A percentile compares a stretch with the other conserved stretches of the same genome.
phyloP scores from a whole-genome alignment of 2,797 vertebrate genomes.

The Astyanax mexicanus region DNA sequence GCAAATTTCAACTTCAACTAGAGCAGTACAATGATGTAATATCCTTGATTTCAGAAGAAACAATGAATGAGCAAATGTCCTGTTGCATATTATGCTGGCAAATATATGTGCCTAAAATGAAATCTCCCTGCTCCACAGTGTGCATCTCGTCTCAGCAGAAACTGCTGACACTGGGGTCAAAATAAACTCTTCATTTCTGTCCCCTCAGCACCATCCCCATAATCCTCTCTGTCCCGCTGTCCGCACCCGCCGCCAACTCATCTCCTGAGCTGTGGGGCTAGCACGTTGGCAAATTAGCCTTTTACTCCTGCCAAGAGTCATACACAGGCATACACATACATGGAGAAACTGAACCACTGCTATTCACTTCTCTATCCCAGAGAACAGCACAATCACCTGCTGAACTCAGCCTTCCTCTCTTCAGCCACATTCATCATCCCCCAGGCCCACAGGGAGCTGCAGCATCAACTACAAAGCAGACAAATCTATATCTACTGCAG shows the following conservation, averaged over 20 bases:
- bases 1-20: too few species aligned
- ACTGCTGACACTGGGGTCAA: conserved; percentile 46
- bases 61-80: too few species aligned
- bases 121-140: conserved; percentile 34
- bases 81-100: too few species aligned
- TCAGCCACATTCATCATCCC: conserved; percentile 1
- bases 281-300: conserved; percentile 33
- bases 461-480: neutral
- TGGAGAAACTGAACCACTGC: neutral
- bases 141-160: conserved; percentile 27
- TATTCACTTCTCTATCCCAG: conserved; percentile 5
- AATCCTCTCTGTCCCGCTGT: conserved; percentile 43
- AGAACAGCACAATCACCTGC: conserved; percentile 7
- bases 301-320: conserved; percentile 36
- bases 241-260: conserved; percentile 35
- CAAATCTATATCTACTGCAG: neutral
- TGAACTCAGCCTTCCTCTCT: conserved; percentile 4
- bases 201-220: conserved; percentile 40
- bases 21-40: too few species aligned
- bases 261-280: conserved; percentile 38
- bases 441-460: neutral
- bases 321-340: conserved; percentile 6
- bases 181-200: conserved; percentile 48
- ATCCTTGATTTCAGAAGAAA: too few species aligned
- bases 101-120: too few species aligned